Evolutionary conservation across 2,113 vertebrate species (phyloP).

Genomic region (Sceloporus tristichus): DNA sequence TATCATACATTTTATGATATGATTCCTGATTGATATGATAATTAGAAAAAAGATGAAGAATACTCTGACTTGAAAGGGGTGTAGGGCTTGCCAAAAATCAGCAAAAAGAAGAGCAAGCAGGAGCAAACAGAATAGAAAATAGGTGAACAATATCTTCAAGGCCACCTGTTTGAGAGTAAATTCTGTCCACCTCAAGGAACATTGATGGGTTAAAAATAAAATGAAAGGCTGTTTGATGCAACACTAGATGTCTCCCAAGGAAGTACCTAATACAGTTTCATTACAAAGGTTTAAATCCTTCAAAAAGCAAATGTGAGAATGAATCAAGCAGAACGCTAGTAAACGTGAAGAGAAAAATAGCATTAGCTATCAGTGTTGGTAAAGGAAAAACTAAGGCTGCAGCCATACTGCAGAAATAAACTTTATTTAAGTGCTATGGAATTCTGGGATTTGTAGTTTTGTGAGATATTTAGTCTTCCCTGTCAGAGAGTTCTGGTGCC

Average conservation of each 20-base stretch:
- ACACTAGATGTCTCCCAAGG: too few relatives aligned
- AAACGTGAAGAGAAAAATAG: slow-evolving; percentile 26
- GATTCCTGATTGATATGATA: neutral
- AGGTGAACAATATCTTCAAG: neutral
- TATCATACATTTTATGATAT: neutral
- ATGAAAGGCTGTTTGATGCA: neutral
- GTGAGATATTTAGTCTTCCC: too few relatives aligned
- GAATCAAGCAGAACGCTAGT: slow-evolving; percentile 12
- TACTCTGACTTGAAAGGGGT: neutral
- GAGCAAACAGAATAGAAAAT: neutral
- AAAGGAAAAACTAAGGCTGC: neutral
- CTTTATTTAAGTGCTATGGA: too few relatives aligned
- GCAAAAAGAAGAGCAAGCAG: neutral
- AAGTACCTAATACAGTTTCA: neutral
- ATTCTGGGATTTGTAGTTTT: too few relatives aligned
- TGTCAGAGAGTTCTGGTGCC: too few relatives aligned
- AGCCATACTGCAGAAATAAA: too few relatives aligned
- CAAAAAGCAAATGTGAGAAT: neutral
- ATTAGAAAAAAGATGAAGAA: neutral
- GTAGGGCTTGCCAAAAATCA: neutral
- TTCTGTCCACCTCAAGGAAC: neutral
- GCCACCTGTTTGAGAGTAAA: neutral
- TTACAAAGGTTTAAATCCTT: neutral
- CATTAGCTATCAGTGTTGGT: neutral
- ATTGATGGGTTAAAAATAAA: neutral